A percentile compares a stretch with the other conserved stretches of the same genome.
Conservation (phyloP, 23 tunicate species). For the Trididemnum clinides region DNA sequence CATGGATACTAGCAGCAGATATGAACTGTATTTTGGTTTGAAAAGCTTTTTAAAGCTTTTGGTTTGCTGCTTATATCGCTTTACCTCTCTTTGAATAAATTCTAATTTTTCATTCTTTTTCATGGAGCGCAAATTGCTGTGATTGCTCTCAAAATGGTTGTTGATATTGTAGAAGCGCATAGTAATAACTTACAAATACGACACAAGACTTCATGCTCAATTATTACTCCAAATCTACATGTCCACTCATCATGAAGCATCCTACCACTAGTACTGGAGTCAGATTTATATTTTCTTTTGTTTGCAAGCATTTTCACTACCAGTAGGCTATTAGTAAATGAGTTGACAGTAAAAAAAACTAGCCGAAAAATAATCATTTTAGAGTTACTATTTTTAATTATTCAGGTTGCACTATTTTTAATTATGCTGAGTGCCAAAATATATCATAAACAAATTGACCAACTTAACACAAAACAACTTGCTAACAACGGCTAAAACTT, state of each 20-base stretch:
- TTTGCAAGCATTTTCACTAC: constrained; percentile 24
- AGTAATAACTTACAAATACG: constrained; percentile 12
- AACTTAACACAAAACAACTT: too few relatives aligned
- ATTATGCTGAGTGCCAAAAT: too few relatives aligned
- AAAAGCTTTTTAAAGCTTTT: constrained; percentile 12
- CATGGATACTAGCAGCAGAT: constrained; percentile 21
- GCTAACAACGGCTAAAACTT: too few relatives aligned
- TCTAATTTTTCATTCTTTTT: constrained; percentile 19
- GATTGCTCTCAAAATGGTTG: constrained; percentile 25
- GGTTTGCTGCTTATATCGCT: too few relatives aligned
- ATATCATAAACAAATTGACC: too few relatives aligned
- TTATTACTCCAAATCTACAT: constrained; percentile 38
- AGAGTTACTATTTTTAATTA: too few relatives aligned
- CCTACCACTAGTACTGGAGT: constrained; percentile 22
- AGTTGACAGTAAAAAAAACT: constrained; percentile 21
- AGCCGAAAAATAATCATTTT: too few relatives aligned
- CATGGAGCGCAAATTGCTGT: not conserved
- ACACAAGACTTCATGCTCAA: constrained; percentile 18
- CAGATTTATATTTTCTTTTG: constrained; percentile 17
- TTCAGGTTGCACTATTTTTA: too few relatives aligned
- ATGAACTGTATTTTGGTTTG: not conserved
- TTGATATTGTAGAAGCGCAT: constrained; percentile 25
- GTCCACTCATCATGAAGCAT: too few relatives aligned
- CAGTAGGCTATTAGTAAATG: constrained; percentile 1
- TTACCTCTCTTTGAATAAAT: constrained; percentile 16